Evolutionary conservation across 2,113 vertebrate species (phyloP).

Genomic region (Phodopus roborovskii): DNA sequence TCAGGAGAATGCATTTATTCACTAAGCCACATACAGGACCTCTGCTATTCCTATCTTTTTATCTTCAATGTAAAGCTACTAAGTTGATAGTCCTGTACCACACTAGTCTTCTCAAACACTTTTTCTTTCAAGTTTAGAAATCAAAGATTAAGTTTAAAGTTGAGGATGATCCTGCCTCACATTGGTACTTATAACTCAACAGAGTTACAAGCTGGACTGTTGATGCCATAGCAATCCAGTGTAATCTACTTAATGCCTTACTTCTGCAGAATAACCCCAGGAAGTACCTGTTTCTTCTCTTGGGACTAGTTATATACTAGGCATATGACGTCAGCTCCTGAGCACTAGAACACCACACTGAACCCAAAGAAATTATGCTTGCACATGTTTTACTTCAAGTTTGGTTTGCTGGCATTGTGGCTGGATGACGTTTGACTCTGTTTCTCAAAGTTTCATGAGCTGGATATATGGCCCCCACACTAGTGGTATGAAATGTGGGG

Average conservation of each 20-base stretch:
- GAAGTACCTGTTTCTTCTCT: neutral
- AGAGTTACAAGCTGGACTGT: neutral
- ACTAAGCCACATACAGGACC: neutral
- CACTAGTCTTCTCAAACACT: conserved; percentile 3
- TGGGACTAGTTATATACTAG: neutral
- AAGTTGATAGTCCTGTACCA: neutral
- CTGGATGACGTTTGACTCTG: neutral
- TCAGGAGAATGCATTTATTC: no score
- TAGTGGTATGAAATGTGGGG: neutral
- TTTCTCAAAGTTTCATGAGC: neutral
- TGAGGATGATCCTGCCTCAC: neutral
- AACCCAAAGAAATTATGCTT: neutral
- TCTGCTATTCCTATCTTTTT: neutral
- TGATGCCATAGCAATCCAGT: neutral
- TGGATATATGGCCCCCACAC: neutral
- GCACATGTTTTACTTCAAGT: neutral
- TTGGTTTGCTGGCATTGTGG: neutral
- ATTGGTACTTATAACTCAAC: neutral
- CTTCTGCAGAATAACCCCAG: conserved; percentile 29
- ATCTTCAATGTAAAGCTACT: conserved; percentile 5
- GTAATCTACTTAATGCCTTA: conserved; percentile 9
- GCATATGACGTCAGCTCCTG: neutral
- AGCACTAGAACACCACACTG: neutral
- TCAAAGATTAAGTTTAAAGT: neutral
- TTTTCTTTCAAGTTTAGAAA: conserved; percentile 55